Evolutionary conservation across 35 echinoderm and acorn worm species (phyloP), one percentile per base, ranked within the genome.

Genomic region (Stichopus chloronotus): DNA sequence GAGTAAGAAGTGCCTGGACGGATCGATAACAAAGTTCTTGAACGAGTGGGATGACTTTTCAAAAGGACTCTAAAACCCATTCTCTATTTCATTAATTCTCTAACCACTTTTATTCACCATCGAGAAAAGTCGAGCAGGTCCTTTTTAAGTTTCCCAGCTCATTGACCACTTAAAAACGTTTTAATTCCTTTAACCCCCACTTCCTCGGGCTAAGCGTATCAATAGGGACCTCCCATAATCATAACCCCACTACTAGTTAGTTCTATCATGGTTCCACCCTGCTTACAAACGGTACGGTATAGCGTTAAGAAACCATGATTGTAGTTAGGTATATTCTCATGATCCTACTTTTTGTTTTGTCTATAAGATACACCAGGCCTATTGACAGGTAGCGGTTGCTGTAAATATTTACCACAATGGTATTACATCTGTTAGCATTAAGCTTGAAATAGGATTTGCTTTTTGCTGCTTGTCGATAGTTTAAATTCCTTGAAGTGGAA

Each of bases 121-220:
- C 14, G 80, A 52, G 53, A 55, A 56, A 16, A 43, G 25, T 13
- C 8, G 52, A 56, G 53, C 6, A 19, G 4, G 43, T 83, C 17
- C 80, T 52, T 53, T 56, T 83, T 83, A 5, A 83, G 43, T 83
- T 56, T 55, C 8, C 19, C 16, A 83, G 55, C 43, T 83, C 80
- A 83, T 55, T 83, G 43, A 83, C 43, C 80, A 83, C 80, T 52
- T 83, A 83, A 55, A 56, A 83, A 78, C 23, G 25, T 54, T 65
- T 83, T 83, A 83, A 83, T 83, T 83, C 80, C 55, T 52, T 43
- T 83, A 83, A 83, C 80, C 80, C 80, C 80, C 80, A 83, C 80
- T 83, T 83, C 80, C 80, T 83, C 22, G 80, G 80, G 80, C 80
- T 13, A 83, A 83, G 80, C 14, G 19, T 19, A 65, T 43, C 30